Evolutionary conservation across 2,797 vertebrate species (phyloP).

Genomic region (Thunnus albacares): DNA sequence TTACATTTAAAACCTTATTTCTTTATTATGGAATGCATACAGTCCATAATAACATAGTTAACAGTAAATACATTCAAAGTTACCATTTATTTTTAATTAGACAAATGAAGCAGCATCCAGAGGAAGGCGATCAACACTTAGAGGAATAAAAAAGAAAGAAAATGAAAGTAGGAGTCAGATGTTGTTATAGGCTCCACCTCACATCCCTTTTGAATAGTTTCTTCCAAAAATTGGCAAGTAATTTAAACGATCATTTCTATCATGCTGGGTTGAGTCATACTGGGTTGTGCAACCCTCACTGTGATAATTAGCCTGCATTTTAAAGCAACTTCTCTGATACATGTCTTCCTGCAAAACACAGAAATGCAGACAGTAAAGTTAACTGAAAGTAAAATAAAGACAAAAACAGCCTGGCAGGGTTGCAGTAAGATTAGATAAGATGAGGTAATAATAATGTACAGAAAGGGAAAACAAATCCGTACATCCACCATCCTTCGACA

Average conservation of each 20-base stretch:
- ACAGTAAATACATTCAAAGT: not conserved
- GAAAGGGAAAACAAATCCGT: not conserved
- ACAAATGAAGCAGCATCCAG: not conserved
- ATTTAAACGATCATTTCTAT: slow-evolving; percentile 37
- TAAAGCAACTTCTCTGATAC: slow-evolving; percentile 19
- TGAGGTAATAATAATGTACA: not conserved
- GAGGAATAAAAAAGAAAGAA: slow-evolving; percentile 1
- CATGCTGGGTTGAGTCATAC: slow-evolving; percentile 42
- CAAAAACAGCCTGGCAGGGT: not conserved
- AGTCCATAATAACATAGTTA: not conserved
- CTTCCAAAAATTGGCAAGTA: slow-evolving; percentile 36
- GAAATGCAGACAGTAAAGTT: not conserved
- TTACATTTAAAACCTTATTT: not conserved
- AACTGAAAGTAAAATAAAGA: not conserved
- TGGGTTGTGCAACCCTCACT: slow-evolving; percentile 24
- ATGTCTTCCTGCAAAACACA: slow-evolving; percentile 6
- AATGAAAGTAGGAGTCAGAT: not conserved
- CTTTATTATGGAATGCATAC: too few relatives aligned
- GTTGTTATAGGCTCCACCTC: not conserved
- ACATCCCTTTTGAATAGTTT: slow-evolving; percentile 20
- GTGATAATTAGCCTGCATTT: slow-evolving; percentile 38
- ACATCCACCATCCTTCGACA: not conserved
- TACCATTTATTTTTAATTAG: slow-evolving; percentile 34
- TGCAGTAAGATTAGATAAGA: not conserved
- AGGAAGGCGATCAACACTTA: slow-evolving; percentile 21